Conservation (phyloP, 2,113 vertebrate genomes). For the Oreochromis aureus region DNA sequence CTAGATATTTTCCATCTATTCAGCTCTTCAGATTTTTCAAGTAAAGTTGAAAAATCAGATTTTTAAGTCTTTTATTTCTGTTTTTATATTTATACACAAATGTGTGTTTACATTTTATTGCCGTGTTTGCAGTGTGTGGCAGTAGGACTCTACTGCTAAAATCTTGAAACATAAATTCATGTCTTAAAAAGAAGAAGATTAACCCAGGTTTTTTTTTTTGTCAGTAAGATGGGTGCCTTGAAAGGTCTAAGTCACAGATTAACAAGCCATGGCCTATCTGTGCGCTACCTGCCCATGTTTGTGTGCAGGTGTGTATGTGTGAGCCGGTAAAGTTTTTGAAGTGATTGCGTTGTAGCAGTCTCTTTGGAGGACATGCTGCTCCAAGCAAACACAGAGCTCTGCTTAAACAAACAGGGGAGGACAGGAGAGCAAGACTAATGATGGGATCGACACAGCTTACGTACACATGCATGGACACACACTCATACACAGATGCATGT, state of each 20-base stretch:
- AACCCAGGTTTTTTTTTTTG: not conserved
- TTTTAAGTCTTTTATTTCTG: not conserved
- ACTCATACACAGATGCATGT: slow-evolving; percentile 26
- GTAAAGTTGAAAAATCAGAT: not conserved
- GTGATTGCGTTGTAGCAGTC: slow-evolving; percentile 36
- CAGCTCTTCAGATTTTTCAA: not conserved
- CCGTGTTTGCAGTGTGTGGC: not conserved
- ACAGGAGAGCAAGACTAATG: slow-evolving; percentile 85
- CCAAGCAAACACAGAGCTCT: slow-evolving; percentile 60
- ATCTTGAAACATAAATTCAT: not conserved
- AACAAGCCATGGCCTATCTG: slow-evolving; percentile 45
- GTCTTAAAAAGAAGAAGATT: not conserved
- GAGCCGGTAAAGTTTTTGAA: slow-evolving; percentile 48
- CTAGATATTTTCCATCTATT: not conserved
- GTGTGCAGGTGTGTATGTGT: slow-evolving; percentile 26
- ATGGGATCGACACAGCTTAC: slow-evolving; percentile 75
- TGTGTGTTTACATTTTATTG: not conserved
- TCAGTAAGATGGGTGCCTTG: not conserved
- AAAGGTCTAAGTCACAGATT: slow-evolving; percentile 31
- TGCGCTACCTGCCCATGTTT: slow-evolving; percentile 16
- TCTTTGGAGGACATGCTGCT: slow-evolving; percentile 54
- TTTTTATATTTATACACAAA: not conserved
- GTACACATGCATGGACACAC: slow-evolving; percentile 42
- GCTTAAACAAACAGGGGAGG: slow-evolving; percentile 84
- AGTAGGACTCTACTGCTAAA: not conserved